These are phyloP conservation scores for Nasonia oneida DNA, from an alignment of 2,888 invertebrate genomes.

Conservation along the genomic window DNA sequence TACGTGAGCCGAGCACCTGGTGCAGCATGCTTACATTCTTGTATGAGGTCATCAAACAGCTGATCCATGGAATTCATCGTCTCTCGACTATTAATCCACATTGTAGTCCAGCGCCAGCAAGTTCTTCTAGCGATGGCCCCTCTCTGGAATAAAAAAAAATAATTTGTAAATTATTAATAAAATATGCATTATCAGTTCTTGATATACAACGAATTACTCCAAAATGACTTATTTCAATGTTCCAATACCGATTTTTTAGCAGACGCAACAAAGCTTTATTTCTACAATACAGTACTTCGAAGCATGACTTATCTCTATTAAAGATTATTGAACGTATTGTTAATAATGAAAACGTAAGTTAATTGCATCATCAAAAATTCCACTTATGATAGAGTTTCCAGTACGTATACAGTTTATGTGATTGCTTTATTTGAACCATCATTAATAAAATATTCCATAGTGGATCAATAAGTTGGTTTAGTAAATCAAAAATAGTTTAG, in stretches of 20 bases:
- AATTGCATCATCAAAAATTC: background rate
- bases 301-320: background rate
- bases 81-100: constrained; percentile 66
- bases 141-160: constrained; percentile 46
- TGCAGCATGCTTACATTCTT: constrained; percentile 84
- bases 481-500: background rate
- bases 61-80: constrained; percentile 76
- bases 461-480: background rate
- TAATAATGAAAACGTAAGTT: background rate
- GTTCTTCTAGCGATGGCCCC: constrained; percentile 52
- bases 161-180: background rate
- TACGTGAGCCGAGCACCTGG: constrained; percentile 85
- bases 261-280: background rate
- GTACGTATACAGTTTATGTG: no score
- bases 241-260: no score
- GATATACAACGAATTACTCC: no score
- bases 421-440: no score
- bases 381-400: no score
- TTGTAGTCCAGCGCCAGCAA: constrained; percentile 62
- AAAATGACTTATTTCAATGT: no score
- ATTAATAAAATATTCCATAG: background rate
- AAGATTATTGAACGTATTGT: background rate
- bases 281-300: background rate
- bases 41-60: constrained; percentile 83
- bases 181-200: background rate